Evolutionary conservation across 2,888 invertebrate species (phyloP), one percentile per base, ranked within the genome.

Genomic region (Pomacea canaliculata): DNA sequence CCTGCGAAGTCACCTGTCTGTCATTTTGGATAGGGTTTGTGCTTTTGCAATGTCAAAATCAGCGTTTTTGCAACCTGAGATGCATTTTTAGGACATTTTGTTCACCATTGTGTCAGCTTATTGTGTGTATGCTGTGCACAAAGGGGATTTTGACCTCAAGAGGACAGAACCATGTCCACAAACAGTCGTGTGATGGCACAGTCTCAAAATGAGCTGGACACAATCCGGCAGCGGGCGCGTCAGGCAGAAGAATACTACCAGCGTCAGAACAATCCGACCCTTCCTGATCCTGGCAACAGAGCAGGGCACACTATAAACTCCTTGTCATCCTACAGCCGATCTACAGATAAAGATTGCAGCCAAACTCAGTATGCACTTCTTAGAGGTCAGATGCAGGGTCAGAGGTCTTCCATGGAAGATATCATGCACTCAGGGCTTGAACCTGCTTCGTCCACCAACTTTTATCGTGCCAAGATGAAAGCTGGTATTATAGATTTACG

Each of bases 211-310:
- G 76, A 83, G 68, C 78, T 84, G 68, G 88, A 87, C 78, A 85
- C 83, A 37, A 82, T 86, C 68, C 84, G 85, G 71, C 84, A 82
- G 73, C 79, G 88, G 70, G 85, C 87, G 13, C 83, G 83, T 60
- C 85, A 86, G 71, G 86, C 86, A 51, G 87, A 86, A 67, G 87
- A 87, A 70, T 88, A 85, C 78, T 87, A 86, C 78, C 85, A 86
- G 70, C 83, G 84, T n/a, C 81, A 84, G 49, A 83, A 85, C 62
- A 67, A 78, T 27, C 81, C 82, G 13, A 67, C 76, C 13, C 69
- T 73, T 63, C 60, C 70, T n/a, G 76, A 59, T 13, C 66, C 78
- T 19, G 77, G 76, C 73, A 71, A 56, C 46, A 63, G 73, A 46
- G 27, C 73, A 37, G 27, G 46, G 60, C 65, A 72, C 18, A 60